Conservation (phyloP, 2,797 vertebrate genomes). For the Psittacula derbiana region DNA sequence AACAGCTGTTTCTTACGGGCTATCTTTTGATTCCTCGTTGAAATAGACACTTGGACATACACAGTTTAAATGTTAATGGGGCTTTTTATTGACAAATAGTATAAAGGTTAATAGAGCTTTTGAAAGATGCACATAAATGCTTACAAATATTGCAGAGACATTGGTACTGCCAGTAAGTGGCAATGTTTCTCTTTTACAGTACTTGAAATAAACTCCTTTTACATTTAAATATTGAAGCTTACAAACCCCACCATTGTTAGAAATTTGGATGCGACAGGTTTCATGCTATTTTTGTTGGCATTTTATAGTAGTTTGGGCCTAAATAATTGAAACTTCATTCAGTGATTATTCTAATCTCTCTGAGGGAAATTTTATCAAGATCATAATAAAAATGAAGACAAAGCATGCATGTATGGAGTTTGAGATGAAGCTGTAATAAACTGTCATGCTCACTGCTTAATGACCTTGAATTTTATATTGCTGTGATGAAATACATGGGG, state of each 20-base stretch:
- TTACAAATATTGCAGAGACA: not conserved
- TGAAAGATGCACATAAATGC: slow-evolving; percentile 44
- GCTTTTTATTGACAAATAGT: slow-evolving; percentile 61
- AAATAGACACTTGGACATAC: slow-evolving; percentile 17
- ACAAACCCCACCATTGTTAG: not conserved
- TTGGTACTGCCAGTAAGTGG: slow-evolving; percentile 38
- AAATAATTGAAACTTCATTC: not conserved
- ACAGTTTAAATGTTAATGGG: slow-evolving; percentile 65
- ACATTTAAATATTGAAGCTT: slow-evolving; percentile 11
- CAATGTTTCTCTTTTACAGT: slow-evolving; percentile 47
- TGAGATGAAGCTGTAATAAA: not conserved
- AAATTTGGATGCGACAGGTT: not conserved
- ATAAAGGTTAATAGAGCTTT: slow-evolving; percentile 65
- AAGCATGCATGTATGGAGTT: not conserved
- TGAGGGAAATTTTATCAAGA: not conserved
- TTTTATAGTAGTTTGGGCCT: not conserved
- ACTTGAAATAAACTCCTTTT: not conserved
- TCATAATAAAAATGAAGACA: not conserved
- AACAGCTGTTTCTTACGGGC: not conserved
- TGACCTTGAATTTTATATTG: not conserved
- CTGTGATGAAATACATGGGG: not conserved
- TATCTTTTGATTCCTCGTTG: slow-evolving; percentile 40
- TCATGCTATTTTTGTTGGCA: not conserved
- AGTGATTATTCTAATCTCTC: not conserved
- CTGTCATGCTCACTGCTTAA: not conserved